Evolutionary conservation across 1,140 invertebrate species (phyloP).

Genomic region (Sesamia nonagrioides): DNA sequence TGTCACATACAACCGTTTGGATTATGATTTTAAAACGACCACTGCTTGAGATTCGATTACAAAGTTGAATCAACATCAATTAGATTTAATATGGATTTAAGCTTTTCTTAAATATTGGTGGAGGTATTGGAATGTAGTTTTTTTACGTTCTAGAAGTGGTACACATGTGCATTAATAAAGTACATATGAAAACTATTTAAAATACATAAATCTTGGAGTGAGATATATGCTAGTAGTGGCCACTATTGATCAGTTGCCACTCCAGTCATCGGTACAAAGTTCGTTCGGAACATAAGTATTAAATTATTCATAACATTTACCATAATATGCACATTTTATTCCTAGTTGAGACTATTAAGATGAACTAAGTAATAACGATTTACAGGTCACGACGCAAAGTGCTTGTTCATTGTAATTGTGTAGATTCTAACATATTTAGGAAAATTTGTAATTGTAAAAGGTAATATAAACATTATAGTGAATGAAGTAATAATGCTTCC

Average conservation of each 20-base stretch:
- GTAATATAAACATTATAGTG: neutral
- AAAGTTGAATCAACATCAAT: slow-evolving; percentile 39
- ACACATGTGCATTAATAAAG: neutral
- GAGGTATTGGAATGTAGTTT: slow-evolving; percentile 21
- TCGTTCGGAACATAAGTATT: slow-evolving; percentile 17
- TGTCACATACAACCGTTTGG: slow-evolving; percentile 60
- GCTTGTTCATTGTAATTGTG: slow-evolving; percentile 30
- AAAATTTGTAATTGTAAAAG: neutral
- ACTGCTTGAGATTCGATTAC: slow-evolving; percentile 33
- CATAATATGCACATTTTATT: slow-evolving; percentile 29
- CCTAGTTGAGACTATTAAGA: slow-evolving; percentile 33
- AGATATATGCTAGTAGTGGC: neutral
- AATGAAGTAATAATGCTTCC: neutral
- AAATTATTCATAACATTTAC: slow-evolving; percentile 17
- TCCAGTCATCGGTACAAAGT: slow-evolving; percentile 33
- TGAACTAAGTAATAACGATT: slow-evolving; percentile 21
- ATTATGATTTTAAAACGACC: slow-evolving; percentile 56
- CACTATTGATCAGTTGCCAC: neutral
- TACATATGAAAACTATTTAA: neutral
- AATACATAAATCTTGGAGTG: neutral
- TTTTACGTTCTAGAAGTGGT: neutral
- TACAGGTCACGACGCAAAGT: slow-evolving; percentile 19
- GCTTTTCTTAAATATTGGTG: slow-evolving; percentile 32
- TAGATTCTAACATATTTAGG: neutral
- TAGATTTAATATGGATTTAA: slow-evolving; percentile 26